Evolutionary conservation across 2,113 vertebrate species (phyloP).

Genomic region (Psophia crepitans): DNA sequence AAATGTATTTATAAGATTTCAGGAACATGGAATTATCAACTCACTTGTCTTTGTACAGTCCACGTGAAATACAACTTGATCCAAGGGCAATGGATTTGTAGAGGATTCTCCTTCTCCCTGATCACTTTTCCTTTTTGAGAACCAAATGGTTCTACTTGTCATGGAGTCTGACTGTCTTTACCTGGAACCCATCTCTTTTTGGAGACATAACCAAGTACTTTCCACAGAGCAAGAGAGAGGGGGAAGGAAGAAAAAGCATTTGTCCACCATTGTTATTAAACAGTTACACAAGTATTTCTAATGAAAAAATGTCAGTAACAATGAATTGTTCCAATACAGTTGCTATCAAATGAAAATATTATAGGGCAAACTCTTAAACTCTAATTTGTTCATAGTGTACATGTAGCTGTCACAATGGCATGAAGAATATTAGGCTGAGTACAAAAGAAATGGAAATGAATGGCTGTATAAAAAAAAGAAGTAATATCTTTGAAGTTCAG

Average conservation of each 20-base stretch:
- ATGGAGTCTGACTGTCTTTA: not conserved
- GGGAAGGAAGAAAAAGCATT: not conserved
- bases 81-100: not conserved
- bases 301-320: not conserved
- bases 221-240: not conserved
- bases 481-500: not conserved
- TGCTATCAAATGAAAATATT: not conserved
- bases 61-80: not conserved
- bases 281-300: not conserved
- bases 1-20: not conserved
- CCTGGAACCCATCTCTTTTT: not conserved
- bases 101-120: not conserved
- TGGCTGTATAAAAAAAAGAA: not conserved
- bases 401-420: not conserved
- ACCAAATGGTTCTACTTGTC: not conserved
- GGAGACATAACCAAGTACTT: not conserved
- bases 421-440: not conserved
- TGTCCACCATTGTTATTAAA: not conserved
- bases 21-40: not conserved
- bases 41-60: not conserved
- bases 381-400: not conserved
- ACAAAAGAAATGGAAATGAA: slow-evolving; percentile 23
- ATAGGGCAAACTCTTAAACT: not conserved
- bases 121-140: not conserved
- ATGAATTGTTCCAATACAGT: not conserved